Conservation (phyloP, 2,888 invertebrate genomes). For the Acrobasis suavella region DNA sequence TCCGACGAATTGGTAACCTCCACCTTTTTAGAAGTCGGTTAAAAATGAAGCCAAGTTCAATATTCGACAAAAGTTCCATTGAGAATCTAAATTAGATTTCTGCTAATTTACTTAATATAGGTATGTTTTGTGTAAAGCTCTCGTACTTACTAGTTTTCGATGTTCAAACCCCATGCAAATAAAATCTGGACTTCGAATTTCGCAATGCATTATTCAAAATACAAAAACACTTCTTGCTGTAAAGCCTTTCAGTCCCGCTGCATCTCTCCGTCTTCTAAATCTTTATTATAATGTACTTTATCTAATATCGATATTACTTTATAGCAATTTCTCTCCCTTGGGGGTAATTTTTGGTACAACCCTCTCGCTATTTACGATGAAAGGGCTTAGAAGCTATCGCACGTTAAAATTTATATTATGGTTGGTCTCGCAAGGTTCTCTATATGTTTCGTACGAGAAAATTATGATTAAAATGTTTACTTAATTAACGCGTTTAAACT, state of each 20-base stretch:
- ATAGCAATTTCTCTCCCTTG: conserved; percentile 50
- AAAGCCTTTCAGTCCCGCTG: conserved; percentile 33
- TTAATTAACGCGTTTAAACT: conserved; percentile 4
- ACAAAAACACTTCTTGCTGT: neutral
- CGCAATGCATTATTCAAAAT: neutral
- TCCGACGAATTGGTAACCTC: no score
- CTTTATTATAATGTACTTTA: conserved; percentile 58
- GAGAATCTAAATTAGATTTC: no score
- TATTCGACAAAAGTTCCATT: no score
- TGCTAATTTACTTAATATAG: no score
- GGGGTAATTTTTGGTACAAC: conserved; percentile 63
- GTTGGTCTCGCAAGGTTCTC: conserved; percentile 25
- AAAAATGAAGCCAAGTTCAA: no score
- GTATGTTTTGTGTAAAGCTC: no score
- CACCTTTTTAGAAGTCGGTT: no score
- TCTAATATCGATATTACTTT: conserved; percentile 57
- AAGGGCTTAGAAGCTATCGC: conserved; percentile 64
- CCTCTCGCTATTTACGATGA: conserved; percentile 61
- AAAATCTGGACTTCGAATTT: neutral
- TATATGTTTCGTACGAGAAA: conserved; percentile 26
- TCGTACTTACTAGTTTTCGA: no score
- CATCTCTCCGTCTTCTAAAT: conserved; percentile 56
- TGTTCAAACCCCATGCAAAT: no score
- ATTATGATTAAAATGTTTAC: conserved; percentile 12
- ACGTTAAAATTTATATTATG: conserved; percentile 60